Evolutionary conservation across 2,113 vertebrate species (phyloP).

Genomic region (Ivindomyrus marchei): DNA sequence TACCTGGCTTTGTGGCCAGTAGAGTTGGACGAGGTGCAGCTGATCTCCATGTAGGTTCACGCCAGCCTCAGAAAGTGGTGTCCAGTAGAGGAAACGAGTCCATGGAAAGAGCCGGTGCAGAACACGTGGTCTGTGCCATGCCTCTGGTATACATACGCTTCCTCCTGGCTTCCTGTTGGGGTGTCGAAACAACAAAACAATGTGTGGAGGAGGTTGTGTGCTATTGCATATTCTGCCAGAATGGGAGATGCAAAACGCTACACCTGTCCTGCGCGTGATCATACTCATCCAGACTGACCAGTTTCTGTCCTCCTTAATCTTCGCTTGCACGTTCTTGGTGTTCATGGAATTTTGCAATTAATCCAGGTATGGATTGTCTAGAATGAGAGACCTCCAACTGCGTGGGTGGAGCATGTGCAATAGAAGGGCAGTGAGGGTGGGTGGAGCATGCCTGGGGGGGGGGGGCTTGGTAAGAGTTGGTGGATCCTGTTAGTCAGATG

Average conservation of each 20-base stretch:
- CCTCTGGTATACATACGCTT: not conserved
- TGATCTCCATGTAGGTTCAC: not conserved
- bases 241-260: not conserved
- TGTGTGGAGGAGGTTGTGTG: not conserved
- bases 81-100: not conserved
- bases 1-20: not conserved
- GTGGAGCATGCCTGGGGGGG: not conserved
- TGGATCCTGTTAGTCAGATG: not conserved
- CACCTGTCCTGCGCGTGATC: not conserved
- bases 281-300: slow-evolving; percentile 42
- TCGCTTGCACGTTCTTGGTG: slow-evolving; percentile 31
- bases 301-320: slow-evolving; percentile 36
- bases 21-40: not conserved
- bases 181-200: not conserved
- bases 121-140: not conserved
- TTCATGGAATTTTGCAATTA: slow-evolving; percentile 29
- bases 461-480: not conserved
- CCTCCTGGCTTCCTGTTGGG: not conserved
- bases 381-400: slow-evolving; percentile 19
- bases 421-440: slow-evolving; percentile 21
- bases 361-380: slow-evolving; percentile 33
- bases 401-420: not conserved
- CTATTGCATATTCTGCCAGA: not conserved
- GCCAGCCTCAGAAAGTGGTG: not conserved
- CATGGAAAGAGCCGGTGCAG: not conserved